Percentiles rank a stretch among this genome's conserved stretches.
phyloP scores from a whole-genome alignment of 2,797 vertebrate genomes.

The Loris lydekkerianus region DNA sequence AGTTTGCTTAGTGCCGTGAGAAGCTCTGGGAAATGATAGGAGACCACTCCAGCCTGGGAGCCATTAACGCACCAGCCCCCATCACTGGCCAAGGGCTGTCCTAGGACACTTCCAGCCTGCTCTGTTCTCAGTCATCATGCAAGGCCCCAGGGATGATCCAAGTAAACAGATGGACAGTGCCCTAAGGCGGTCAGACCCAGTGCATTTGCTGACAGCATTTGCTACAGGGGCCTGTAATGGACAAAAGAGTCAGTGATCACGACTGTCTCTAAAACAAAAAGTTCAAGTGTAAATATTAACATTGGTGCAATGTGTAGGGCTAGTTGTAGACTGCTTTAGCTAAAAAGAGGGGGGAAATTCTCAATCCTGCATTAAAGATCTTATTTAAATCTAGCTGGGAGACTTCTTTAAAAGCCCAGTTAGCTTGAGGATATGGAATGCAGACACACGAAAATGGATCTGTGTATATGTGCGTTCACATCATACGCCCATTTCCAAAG shows the following conservation, averaged over 20 bases:
- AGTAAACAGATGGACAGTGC: not conserved
- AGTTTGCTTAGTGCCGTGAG: not conserved
- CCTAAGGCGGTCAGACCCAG: not conserved
- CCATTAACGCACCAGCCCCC: not conserved
- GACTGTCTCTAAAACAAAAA: conserved; percentile 15
- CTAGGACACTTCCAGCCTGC: not conserved
- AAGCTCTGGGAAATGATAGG: not conserved
- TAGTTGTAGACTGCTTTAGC: not conserved
- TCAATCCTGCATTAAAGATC: not conserved
- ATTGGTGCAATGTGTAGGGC: not conserved
- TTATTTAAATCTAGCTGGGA: not conserved
- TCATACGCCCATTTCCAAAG: not conserved
- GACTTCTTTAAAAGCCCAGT: not conserved
- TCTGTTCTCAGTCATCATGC: not conserved
- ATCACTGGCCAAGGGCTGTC: not conserved
- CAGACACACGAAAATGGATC: not conserved
- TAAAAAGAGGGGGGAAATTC: not conserved
- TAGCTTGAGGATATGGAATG: not conserved
- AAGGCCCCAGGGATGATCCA: not conserved
- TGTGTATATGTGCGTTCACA: not conserved
- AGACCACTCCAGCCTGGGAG: not conserved
- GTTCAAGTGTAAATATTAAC: not conserved
- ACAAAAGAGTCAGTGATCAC: not conserved
- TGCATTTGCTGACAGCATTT: not conserved
- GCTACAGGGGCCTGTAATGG: not conserved